Conservation (phyloP, 2,797 vertebrate genomes). For the Darevskia mixta region DNA sequence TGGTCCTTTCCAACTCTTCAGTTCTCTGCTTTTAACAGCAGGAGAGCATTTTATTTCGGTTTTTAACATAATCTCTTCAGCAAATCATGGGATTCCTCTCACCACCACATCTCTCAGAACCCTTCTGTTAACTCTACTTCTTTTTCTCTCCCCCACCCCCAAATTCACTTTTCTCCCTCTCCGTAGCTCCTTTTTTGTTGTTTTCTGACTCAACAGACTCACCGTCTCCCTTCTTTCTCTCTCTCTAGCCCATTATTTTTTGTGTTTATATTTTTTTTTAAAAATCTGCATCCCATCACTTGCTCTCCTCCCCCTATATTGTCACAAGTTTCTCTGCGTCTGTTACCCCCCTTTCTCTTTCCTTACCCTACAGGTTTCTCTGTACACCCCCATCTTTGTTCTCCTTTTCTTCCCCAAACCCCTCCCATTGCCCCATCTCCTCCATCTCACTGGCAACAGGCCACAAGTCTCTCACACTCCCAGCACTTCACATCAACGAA, state of each 20-base stretch:
- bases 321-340: background rate
- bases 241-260: background rate
- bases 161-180: background rate
- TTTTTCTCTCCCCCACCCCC: background rate
- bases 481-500: background rate
- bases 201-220: background rate
- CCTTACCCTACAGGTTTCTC: background rate
- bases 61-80: background rate
- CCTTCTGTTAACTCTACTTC: background rate
- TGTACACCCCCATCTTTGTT: background rate
- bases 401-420: background rate
- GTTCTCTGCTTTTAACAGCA: background rate
- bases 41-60: background rate
- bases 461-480: background rate
- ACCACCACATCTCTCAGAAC: background rate
- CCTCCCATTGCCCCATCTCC: background rate
- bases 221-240: background rate
- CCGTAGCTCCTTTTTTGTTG: background rate
- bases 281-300: background rate
- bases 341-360: background rate
- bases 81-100: no score
- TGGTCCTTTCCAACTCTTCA: no score
- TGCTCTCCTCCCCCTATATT: background rate
- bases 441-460: background rate
- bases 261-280: no score